phyloP scores from a whole-genome alignment of 2,797 vertebrate species.

The Falco columbarius region DNA sequence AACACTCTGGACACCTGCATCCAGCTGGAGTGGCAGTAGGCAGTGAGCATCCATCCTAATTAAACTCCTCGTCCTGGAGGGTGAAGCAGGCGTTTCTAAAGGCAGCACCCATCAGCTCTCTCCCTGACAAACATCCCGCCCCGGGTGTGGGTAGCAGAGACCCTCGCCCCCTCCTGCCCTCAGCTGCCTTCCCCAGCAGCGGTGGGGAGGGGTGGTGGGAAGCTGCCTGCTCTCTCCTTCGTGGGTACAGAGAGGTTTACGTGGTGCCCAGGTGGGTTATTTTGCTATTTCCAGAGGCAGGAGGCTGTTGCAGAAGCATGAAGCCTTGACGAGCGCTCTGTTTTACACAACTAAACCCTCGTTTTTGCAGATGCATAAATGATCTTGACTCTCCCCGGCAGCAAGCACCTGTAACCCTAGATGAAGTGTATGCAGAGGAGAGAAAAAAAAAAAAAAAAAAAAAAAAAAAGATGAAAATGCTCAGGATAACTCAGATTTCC shows the following conservation, averaged over 20 bases:
- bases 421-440: not conserved
- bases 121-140: not conserved
- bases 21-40: not conserved
- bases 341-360: not conserved
- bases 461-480: not conserved
- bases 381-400: not conserved
- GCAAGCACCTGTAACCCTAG: rapidly evolving
- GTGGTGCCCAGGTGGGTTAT: not conserved
- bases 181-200: not conserved
- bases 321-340: not conserved
- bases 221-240: not conserved
- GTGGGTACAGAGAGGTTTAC: not conserved
- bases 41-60: not conserved
- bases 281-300: not conserved
- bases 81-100: not conserved
- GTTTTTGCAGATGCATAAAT: not conserved
- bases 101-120: too few relatives aligned
- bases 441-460: not conserved
- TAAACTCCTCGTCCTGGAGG: not conserved
- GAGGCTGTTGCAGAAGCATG: not conserved
- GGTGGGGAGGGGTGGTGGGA: not conserved
- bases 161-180: rapidly evolving
- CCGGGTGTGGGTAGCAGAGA: not conserved
- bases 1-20: not conserved
- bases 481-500: not conserved